A percentile compares a stretch with the other conserved stretches of the same genome.
Conservation (phyloP, 2,888 invertebrate species). For the Drosophila neonasuta region DNA sequence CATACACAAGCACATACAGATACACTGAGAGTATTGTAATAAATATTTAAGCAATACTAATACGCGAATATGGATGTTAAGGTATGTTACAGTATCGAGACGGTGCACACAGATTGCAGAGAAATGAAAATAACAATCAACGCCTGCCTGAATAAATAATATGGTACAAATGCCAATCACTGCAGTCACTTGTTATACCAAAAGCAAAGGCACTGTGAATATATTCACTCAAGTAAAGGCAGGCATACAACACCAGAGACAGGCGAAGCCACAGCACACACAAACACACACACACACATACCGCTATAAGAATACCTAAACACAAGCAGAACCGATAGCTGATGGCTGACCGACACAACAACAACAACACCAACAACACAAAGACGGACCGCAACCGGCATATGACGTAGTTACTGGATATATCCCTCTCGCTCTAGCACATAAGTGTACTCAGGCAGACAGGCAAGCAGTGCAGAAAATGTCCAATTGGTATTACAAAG, state of each 20-base stretch:
- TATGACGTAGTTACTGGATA: constrained; percentile 9
- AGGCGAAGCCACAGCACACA: neutral
- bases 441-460: neutral
- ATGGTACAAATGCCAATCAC: constrained; percentile 49
- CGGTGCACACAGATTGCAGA: constrained; percentile 39
- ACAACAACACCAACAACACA: too few species aligned
- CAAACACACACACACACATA: neutral
- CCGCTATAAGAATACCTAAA: constrained; percentile 1
- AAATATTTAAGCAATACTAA: constrained; percentile 30
- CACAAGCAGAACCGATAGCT: constrained; percentile 1
- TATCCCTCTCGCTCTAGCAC: neutral
- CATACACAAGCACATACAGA: neutral
- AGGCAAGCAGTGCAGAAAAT: constrained; percentile 4
- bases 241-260: neutral
- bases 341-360: constrained; percentile 5
- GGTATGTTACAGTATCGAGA: constrained; percentile 2
- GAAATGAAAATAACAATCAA: constrained; percentile 56
- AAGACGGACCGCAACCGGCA: constrained; percentile 11
- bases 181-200: constrained; percentile 39
- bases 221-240: neutral
- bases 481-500: constrained; percentile 14
- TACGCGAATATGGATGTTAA: neutral
- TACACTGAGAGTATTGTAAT: constrained; percentile 20
- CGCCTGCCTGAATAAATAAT: constrained; percentile 59
- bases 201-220: constrained; percentile 16